phyloP scores from a whole-genome alignment of 2,888 invertebrate species.

The Chrysolina haemoptera region DNA sequence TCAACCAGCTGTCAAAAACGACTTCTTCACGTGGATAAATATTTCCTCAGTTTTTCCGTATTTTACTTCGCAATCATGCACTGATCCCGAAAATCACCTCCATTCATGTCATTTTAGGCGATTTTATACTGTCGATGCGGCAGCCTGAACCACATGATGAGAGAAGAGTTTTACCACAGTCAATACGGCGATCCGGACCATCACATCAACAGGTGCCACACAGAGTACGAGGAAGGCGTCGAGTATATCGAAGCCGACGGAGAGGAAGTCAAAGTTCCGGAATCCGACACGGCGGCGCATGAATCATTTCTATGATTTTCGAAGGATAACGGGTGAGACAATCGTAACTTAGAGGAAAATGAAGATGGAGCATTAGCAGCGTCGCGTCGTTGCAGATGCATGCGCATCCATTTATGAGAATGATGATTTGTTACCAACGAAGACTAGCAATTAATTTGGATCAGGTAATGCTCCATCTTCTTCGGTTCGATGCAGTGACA shows the following conservation, averaged over 20 bases:
- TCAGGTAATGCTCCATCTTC: too few relatives aligned
- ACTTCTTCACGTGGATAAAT: too few relatives aligned
- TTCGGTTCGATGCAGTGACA: too few relatives aligned
- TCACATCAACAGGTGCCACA: conserved; percentile 70
- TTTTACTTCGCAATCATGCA: too few relatives aligned
- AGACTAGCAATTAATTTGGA: too few relatives aligned
- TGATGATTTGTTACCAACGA: too few relatives aligned
- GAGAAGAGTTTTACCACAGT: conserved; percentile 94
- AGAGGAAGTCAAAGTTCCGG: conserved; percentile 75
- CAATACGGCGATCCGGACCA: conserved; percentile 89
- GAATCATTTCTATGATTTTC: conserved; percentile 70
- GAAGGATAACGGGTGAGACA: neutral
- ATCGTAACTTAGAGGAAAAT: neutral
- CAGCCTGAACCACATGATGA: conserved; percentile 91
- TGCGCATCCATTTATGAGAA: too few relatives aligned
- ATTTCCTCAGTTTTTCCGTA: too few relatives aligned
- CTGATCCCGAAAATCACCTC: too few relatives aligned
- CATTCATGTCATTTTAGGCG: conserved; percentile 73
- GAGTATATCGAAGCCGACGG: conserved; percentile 79
- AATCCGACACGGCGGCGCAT: conserved; percentile 65
- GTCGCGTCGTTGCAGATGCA: neutral
- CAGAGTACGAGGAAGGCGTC: conserved; percentile 76
- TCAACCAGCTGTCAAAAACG: too few relatives aligned
- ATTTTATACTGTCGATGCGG: conserved; percentile 93
- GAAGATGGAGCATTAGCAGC: neutral